Evolutionary conservation across 2,888 invertebrate species (phyloP), one percentile per base, ranked within the genome.

Genomic region (Drosophila histrio): DNA sequence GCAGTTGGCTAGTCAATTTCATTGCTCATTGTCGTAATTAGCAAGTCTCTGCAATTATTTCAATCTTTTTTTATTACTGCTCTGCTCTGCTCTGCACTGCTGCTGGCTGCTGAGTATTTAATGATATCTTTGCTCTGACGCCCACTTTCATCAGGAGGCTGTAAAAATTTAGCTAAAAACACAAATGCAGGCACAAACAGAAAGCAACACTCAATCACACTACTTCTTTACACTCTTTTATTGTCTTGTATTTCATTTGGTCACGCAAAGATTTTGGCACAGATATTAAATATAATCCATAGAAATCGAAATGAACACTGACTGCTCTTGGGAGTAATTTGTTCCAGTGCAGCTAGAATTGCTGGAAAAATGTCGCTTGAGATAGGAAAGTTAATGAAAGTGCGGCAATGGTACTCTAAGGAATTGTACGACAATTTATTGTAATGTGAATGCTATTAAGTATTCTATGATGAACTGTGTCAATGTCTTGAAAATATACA

Each of bases 141-240:
- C 83, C 89, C 89, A 89, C 89, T 89, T 89, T 89, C 89, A 88
- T 89, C 78, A 75, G 82, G 58, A 44, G 50, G 43, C 77, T 53
- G 63, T 32, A 61, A 57, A 46, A 56, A 39, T 43, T 57, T 13
- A 21, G 53, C 39, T 26, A 47, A 28, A 41, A 30, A 17, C 22
- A 32, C 22, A 58, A 17, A 11, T 15, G 28, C 39, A 39, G n/a
- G 1, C 17, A 49, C 28, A 34, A 24, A 24, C n/a, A 34, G 13
- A 58, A 39, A 30, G 21, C 36, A 39, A 41, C 21, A 53, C 19
- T 28, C 8, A 4, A 21, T 24, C 38, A 15, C 11, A n/a, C 28
- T 13, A 15, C 41, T 44, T 28, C 46, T 34, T 26, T 17, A 43
- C 46, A 13, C 30, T 47, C 44, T 77, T 67, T 44, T 50, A 17